Evolutionary conservation across 2,113 vertebrate species (phyloP).

Genomic region (Myodes glareolus): DNA sequence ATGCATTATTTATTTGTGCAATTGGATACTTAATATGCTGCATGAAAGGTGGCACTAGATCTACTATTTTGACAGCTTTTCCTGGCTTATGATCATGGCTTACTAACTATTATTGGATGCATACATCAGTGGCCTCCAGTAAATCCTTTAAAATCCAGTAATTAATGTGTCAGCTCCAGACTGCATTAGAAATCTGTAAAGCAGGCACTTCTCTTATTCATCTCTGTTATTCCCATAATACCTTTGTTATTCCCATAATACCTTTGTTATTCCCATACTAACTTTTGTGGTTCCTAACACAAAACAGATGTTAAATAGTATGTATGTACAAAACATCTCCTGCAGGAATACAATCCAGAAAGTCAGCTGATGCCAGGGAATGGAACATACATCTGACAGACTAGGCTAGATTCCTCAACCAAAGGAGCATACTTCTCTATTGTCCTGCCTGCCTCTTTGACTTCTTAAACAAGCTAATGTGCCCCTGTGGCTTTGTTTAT

Average conservation of each 20-base stretch:
- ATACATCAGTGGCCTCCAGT: neutral
- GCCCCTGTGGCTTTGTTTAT: neutral
- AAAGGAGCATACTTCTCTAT: neutral
- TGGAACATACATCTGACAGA: neutral
- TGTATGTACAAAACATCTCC: neutral
- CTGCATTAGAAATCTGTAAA: neutral
- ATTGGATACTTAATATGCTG: neutral
- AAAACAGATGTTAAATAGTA: neutral
- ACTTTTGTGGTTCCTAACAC: neutral
- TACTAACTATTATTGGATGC: neutral
- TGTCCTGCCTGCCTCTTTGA: neutral
- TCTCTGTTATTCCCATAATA: neutral
- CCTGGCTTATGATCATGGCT: neutral
- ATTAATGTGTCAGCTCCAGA: neutral
- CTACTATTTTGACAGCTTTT: neutral
- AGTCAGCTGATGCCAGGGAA: neutral
- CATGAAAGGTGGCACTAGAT: neutral
- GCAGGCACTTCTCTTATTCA: neutral
- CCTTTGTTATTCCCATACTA: neutral
- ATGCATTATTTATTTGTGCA: conserved; percentile 20
- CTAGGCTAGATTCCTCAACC: neutral
- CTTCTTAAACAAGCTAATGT: neutral
- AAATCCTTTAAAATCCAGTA: conserved; percentile 19
- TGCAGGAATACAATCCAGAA: neutral
- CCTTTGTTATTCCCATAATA: neutral